Base-by-base conservation (phyloP, 2,888 invertebrate genomes). In the Scaptomyza tumidula region DNA sequence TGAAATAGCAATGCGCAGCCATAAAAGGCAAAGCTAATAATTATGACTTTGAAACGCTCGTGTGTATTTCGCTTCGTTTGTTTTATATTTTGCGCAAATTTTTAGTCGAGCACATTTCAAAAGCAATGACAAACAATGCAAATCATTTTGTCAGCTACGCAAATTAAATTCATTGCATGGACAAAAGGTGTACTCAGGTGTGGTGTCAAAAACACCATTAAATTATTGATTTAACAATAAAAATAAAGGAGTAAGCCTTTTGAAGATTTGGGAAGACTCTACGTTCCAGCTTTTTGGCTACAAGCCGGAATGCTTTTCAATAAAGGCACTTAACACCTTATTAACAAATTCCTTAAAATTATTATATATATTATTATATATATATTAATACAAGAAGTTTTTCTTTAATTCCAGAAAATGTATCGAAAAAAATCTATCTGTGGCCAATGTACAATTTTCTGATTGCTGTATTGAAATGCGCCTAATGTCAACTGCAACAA, bases 141-240 rank as follows among this genome's bases (percentile, higher is more conserved):
- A 58, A 69, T 6, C 29, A 33, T 67, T 84, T 80, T 65, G 64
- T 48, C 58, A 69, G 44, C 49, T 55, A 55, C 57, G 53, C 50
- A 50, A 65, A 75, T 66, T 46, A 27, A 43, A 64, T 64, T 64
- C 39, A 27, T 29, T 67, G 62, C 60, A 66, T 63, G 67, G 44
- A 46, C 71, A 59, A 76, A 64, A 41, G n/a, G 10, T 59, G 45
- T 59, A 44, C 41, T 60, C 37, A 45, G 78, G 63, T 55, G 61
- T 69, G 71, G 72, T 72, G 86, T 83, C 80, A 86, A 77, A 77
- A 88, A 77, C 66, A 88, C 64, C 75, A 84, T 82, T 86, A 68
- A 77, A 64, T 64, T 66, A 71, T 80, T 52, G 56, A 57, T 43
- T 43, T 43, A 13, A 14, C 39, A 60, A 50, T 43, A 52, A 49